These are phyloP conservation scores for Cryptoprocta ferox DNA, from an alignment of 2,797 vertebrate species.

Conservation along the genomic window DNA sequence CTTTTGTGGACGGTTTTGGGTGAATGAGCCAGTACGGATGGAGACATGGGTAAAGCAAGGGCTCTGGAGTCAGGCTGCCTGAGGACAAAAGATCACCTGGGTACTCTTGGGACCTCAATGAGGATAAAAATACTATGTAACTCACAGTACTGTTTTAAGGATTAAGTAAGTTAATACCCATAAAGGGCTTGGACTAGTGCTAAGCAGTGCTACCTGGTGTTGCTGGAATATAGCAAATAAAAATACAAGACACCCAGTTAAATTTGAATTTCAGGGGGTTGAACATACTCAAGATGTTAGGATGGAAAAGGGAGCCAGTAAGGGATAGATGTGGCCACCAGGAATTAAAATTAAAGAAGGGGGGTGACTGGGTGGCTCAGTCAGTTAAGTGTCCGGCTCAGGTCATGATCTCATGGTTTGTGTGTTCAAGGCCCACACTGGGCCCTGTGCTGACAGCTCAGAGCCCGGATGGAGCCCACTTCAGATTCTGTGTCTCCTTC, in stretches of 20 bases:
- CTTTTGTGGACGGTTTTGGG: background rate
- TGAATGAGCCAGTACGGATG: fast-evolving
- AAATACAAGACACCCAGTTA: background rate
- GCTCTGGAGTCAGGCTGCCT: background rate
- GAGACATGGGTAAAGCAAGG: background rate
- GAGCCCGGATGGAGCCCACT: too few species aligned
- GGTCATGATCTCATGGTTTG: too few species aligned
- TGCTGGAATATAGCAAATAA: background rate
- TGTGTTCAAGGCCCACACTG: too few species aligned
- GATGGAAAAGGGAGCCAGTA: background rate
- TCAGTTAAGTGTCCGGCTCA: too few species aligned
- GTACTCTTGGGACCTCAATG: background rate
- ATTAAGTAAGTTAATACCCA: background rate
- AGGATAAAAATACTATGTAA: background rate
- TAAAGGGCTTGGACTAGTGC: too few species aligned
- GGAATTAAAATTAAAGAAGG: background rate
- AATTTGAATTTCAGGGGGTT: background rate
- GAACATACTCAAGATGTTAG: background rate
- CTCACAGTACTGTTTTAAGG: background rate
- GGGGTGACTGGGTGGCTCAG: too few species aligned
- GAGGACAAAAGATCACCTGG: background rate
- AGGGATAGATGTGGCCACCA: background rate
- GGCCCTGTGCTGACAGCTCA: too few species aligned
- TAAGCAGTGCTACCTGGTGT: background rate
- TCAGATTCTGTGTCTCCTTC: too few species aligned